Base-by-base conservation (phyloP, 2,797 vertebrate genomes). In the Rhinichthys osculus region DNA sequence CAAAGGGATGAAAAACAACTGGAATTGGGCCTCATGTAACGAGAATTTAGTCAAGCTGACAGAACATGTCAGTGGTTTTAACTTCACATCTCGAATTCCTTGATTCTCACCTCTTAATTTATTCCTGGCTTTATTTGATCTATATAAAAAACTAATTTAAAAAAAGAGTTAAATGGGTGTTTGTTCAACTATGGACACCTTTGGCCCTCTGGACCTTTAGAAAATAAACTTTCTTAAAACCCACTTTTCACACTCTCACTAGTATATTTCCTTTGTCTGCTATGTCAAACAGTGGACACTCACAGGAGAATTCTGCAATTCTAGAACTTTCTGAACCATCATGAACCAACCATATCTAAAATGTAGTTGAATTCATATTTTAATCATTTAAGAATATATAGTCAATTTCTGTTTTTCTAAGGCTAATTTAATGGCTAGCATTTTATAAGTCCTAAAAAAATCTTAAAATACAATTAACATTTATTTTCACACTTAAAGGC, bases 1-100 rank as follows among this genome's bases (percentile, higher is more conserved):
- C 94, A 91, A 94, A 92, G 86, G 66, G 77, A 89, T 89, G 78
- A 72, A 92, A 92, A 95, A 93, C 92, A 94, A 94, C 94, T 94
- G 91, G 91, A 93, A 94, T 92, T 87, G 90, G 90, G 92, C 93
- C 95, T 94, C 91, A 91, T 90, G 90, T 91, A 90, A 93, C 92
- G 90, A 90, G 93, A 92, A 94, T 93, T 92, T 90, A 83, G 89
- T 90, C 90, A 90, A 92, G 94, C 91, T 67, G 90, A 93, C 91
- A 93, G 94, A 93, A 89, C 83, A 90, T 91, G 90, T 91, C 84
- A 82, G 90, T 78, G 64, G 70, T 62, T 85, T 83, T 38, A 81
- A 62, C 54, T 4, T 52, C 44, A 62, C 19, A 73, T 73, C 69
- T 42, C 74, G 33, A 52, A 10, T 76, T 78, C 38, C 50, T 59